Percentiles rank a stretch among this genome's conserved stretches.
Evolutionary conservation across 2,888 invertebrate genomes (phyloP).

Genomic region (Ormia ochracea): DNA sequence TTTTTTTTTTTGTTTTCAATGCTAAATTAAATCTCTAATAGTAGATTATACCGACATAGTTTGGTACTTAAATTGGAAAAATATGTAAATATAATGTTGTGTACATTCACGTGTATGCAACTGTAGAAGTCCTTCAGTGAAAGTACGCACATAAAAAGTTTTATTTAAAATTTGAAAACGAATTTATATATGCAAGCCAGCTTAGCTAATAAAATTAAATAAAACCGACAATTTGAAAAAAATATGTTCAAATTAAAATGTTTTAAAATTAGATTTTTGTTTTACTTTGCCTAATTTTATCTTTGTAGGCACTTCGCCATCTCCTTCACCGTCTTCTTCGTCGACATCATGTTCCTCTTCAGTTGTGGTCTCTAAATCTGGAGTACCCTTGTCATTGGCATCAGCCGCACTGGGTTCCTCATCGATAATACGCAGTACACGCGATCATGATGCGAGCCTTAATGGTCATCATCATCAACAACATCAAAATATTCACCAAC

Average conservation of each 20-base stretch:
- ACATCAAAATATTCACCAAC: slow-evolving; percentile 66
- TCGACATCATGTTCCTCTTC: slow-evolving; percentile 73
- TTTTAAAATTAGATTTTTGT: neutral
- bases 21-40: too few relatives aligned
- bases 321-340: slow-evolving; percentile 71
- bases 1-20: too few relatives aligned
- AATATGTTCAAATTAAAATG: neutral
- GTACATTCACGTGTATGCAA: too few relatives aligned
- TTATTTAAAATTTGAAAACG: too few relatives aligned
- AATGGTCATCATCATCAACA: slow-evolving; percentile 61
- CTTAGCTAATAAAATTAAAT: too few relatives aligned
- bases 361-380: slow-evolving; percentile 71
- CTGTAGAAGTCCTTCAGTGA: too few relatives aligned
- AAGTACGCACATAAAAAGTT: too few relatives aligned
- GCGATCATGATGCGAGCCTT: slow-evolving; percentile 68
- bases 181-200: too few relatives aligned
- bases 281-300: neutral
- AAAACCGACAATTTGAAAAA: neutral
- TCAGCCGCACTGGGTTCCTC: slow-evolving; percentile 72
- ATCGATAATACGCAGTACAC: slow-evolving; percentile 75
- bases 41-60: too few relatives aligned
- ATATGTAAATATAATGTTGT: too few relatives aligned
- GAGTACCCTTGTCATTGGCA: slow-evolving; percentile 71
- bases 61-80: too few relatives aligned
- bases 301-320: slow-evolving; percentile 69